Conservation (phyloP, 2,888 invertebrate genomes). For the Conus canariensis region DNA sequence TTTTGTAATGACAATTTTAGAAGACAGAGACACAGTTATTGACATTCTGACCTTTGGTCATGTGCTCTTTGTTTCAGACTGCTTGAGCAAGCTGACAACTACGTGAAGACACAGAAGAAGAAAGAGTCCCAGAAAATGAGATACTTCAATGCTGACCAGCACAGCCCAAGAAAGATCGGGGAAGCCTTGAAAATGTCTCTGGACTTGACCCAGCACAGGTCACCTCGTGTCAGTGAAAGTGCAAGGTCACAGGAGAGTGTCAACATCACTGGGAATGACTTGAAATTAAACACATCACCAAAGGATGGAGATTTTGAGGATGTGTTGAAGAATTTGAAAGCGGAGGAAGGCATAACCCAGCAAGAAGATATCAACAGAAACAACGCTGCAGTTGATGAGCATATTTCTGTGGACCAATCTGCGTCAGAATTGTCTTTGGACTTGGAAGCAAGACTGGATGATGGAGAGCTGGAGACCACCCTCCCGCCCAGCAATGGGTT, state of each 20-base stretch:
- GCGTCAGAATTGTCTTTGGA: neutral
- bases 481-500: slow-evolving; percentile 22
- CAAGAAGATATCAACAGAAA: neutral
- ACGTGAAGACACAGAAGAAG: slow-evolving; percentile 26
- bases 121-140: slow-evolving; percentile 32
- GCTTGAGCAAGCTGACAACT: slow-evolving; percentile 45
- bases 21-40: too few relatives aligned
- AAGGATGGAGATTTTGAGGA: neutral
- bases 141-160: slow-evolving; percentile 8
- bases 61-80: slow-evolving; percentile 39
- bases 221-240: neutral
- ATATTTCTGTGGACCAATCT: neutral
- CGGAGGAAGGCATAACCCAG: neutral
- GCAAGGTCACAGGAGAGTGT: neutral
- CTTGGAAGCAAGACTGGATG: neutral
- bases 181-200: neutral
- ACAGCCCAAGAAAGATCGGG: neutral
- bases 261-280: too few relatives aligned
- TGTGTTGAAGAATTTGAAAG: neutral
- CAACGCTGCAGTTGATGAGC: neutral
- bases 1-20: too few relatives aligned
- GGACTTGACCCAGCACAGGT: neutral
- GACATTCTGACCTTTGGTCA: too few relatives aligned
- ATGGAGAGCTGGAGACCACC: neutral
- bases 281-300: neutral